A percentile compares a stretch with the other conserved stretches of the same genome.
phyloP scores from a whole-genome alignment of 2,113 vertebrate genomes.

The Girardinichthys multiradiatus region DNA sequence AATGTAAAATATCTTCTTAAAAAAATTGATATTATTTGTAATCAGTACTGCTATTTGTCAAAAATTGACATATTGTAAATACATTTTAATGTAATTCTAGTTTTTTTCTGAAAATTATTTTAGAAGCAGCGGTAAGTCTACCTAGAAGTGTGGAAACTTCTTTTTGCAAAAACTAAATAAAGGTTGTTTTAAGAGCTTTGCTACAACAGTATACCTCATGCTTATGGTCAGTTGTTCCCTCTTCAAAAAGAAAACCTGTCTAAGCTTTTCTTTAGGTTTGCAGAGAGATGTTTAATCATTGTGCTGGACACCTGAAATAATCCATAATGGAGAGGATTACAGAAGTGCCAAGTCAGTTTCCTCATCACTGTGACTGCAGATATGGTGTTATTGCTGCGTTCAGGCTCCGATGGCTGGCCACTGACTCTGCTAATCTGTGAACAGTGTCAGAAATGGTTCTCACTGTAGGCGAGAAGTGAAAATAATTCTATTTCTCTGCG shows the following conservation, averaged over 20 bases:
- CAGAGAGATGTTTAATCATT: constrained; percentile 46
- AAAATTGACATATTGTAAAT: no score
- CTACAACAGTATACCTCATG: constrained; percentile 12
- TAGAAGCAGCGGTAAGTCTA: background rate
- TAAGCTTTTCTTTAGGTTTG: constrained; percentile 30
- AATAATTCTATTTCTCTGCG: constrained; percentile 23
- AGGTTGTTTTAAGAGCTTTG: background rate
- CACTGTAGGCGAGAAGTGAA: constrained; percentile 14
- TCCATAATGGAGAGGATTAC: constrained; percentile 69
- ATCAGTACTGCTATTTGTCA: no score
- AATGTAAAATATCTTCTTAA: no score
- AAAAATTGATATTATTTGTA: no score
- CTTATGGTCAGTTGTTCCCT: background rate
- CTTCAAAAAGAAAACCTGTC: constrained; percentile 19
- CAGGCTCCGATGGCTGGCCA: constrained; percentile 55
- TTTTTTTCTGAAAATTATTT: background rate
- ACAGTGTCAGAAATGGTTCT: constrained; percentile 41
- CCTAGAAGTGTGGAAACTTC: background rate
- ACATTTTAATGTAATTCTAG: no score
- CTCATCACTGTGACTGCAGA: constrained; percentile 63
- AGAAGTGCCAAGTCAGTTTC: constrained; percentile 62
- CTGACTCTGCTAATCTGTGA: constrained; percentile 56
- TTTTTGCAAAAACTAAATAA: background rate
- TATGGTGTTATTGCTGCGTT: constrained; percentile 44
- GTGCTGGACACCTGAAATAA: constrained; percentile 46